Percentiles rank a stretch among this genome's conserved stretches.
Evolutionary conservation across 2,113 vertebrate species (phyloP).

Genomic region (Acrocephalus kingi): DNA sequence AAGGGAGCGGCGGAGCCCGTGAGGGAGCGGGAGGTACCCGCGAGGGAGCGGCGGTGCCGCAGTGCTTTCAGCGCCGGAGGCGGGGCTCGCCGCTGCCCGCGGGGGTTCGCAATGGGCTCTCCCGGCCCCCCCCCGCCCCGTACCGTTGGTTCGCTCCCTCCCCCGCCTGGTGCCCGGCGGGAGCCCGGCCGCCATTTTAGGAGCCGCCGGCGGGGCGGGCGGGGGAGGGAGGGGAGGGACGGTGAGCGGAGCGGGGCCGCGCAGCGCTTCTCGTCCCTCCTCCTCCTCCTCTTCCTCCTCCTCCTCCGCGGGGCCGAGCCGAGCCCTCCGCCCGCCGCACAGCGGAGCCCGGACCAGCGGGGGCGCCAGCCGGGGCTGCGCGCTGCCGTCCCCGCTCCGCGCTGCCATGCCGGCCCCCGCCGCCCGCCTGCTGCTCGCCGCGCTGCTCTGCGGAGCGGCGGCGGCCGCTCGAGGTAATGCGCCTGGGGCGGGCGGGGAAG

Average conservation of each 20-base stretch:
- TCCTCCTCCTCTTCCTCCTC: not conserved
- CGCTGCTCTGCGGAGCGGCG: slow-evolving; percentile 59
- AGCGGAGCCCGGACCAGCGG: not conserved
- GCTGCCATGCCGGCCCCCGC: slow-evolving; percentile 24
- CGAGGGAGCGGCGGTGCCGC: not conserved
- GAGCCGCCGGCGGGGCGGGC: not conserved
- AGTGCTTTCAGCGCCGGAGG: not conserved
- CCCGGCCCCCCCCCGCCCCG: not conserved
- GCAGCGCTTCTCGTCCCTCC: not conserved
- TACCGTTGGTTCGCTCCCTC: not conserved
- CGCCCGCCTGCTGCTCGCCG: slow-evolving; percentile 65
- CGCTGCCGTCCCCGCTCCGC: not conserved
- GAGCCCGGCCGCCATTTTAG: not conserved
- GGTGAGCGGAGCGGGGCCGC: not conserved
- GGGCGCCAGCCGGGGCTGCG: not conserved
- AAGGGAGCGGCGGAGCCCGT: too few species aligned
- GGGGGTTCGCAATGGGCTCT: not conserved
- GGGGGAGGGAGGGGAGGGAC: not conserved
- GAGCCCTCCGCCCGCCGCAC: not conserved
- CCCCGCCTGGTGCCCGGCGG: not conserved
- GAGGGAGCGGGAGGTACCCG: not conserved
- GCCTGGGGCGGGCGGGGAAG: not conserved
- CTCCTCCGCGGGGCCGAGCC: not conserved
- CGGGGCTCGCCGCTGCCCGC: not conserved
- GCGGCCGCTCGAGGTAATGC: slow-evolving; percentile 68